Evolutionary conservation across 2,888 invertebrate genomes (phyloP).

Genomic region (Cotesia congregata): DNA sequence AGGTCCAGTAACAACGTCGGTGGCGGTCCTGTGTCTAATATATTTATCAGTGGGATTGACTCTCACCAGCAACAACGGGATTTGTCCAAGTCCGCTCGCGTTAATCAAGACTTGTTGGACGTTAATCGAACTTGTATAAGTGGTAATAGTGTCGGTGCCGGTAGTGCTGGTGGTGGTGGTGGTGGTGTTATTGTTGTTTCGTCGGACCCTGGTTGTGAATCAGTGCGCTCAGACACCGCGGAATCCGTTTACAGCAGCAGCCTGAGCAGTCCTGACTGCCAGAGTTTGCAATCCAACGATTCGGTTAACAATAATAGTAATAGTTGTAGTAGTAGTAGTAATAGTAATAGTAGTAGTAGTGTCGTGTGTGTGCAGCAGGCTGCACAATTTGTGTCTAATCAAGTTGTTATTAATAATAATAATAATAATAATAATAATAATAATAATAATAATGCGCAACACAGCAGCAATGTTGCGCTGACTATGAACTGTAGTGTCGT

Average conservation of each 20-base stretch:
- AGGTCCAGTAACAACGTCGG: slow-evolving; percentile 13
- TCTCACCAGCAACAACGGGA: slow-evolving; percentile 26
- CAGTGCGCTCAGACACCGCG: slow-evolving; percentile 74
- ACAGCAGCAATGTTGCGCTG: slow-evolving; percentile 48
- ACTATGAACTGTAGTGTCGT: slow-evolving; percentile 47
- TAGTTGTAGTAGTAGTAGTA: slow-evolving; percentile 45
- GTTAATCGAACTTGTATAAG: slow-evolving; percentile 35
- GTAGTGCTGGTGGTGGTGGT: slow-evolving; percentile 42
- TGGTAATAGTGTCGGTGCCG: slow-evolving; percentile 8
- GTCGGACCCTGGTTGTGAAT: slow-evolving; percentile 72
- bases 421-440: no score
- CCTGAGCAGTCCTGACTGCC: slow-evolving; percentile 71
- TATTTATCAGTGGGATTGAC: slow-evolving; percentile 21
- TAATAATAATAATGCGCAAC: slow-evolving; percentile 44
- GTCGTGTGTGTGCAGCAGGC: slow-evolving; percentile 65
- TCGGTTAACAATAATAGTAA: slow-evolving; percentile 42
- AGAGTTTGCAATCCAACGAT: slow-evolving; percentile 56
- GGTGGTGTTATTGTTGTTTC: slow-evolving; percentile 39
- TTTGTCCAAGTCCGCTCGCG: slow-evolving; percentile 9
- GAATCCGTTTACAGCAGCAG: slow-evolving; percentile 73
- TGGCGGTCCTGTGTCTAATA: neutral
- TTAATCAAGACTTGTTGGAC: slow-evolving; percentile 30
- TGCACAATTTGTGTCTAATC: slow-evolving; percentile 55
- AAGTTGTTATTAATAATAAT: slow-evolving; percentile 23
- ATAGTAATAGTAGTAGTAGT: slow-evolving; percentile 60